A percentile compares a stretch with the other conserved stretches of the same genome.
phyloP scores from a whole-genome alignment of 1,140 invertebrate species.

The Eurytemora carolleeae region DNA sequence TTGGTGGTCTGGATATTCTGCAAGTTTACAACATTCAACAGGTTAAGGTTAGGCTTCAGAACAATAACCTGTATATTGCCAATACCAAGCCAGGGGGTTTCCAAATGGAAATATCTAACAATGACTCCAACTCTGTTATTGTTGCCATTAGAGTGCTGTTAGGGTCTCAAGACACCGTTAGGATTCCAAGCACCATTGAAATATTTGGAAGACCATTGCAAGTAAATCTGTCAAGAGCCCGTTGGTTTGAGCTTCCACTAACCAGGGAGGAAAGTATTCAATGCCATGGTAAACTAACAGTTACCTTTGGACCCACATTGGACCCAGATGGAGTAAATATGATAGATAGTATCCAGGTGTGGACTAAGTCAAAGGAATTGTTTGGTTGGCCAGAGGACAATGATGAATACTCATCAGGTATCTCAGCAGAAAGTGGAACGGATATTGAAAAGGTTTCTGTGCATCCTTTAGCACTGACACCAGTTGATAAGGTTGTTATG shows the following conservation, averaged over 20 bases:
- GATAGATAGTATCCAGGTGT: slow-evolving; percentile 78
- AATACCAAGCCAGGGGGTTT: slow-evolving; percentile 73
- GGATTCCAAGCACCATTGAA: slow-evolving; percentile 62
- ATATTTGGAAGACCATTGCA: slow-evolving; percentile 59
- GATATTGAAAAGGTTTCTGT: slow-evolving; percentile 2
- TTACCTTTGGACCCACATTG: slow-evolving; percentile 67
- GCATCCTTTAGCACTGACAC: slow-evolving; percentile 22
- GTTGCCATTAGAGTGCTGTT: slow-evolving; percentile 58
- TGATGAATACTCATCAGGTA: slow-evolving; percentile 50
- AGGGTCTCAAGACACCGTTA: slow-evolving; percentile 62
- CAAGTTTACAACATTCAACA: slow-evolving; percentile 90
- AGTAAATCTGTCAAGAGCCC: slow-evolving; percentile 20
- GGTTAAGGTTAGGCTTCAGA: slow-evolving; percentile 76
- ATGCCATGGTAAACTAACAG: slow-evolving; percentile 70
- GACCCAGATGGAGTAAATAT: slow-evolving; percentile 73
- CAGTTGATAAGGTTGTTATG: slow-evolving; percentile 20
- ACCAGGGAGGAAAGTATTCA: slow-evolving; percentile 64
- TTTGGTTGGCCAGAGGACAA: slow-evolving; percentile 93
- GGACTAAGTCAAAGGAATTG: slow-evolving; percentile 83
- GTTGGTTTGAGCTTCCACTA: slow-evolving; percentile 89
- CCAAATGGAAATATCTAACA: slow-evolving; percentile 65
- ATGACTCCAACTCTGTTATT: slow-evolving; percentile 63
- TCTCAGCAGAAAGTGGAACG: background rate
- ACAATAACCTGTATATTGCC: slow-evolving; percentile 60
- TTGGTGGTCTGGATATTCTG: slow-evolving; percentile 79